Conservation (phyloP, 2,797 vertebrate genomes). For the Selene dorsalis region DNA sequence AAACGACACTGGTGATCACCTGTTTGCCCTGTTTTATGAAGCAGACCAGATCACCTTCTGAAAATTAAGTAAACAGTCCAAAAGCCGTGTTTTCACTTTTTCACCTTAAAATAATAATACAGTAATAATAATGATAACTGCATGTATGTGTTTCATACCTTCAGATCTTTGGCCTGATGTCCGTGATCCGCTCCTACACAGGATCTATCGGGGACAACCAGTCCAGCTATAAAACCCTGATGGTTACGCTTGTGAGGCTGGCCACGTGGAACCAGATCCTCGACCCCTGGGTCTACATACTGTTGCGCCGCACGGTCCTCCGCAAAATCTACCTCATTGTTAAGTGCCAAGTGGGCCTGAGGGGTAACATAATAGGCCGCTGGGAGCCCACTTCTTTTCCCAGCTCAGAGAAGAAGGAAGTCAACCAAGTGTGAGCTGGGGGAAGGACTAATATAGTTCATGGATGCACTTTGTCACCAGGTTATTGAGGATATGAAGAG, state of each 20-base stretch:
- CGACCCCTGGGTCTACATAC: slow-evolving; percentile 94
- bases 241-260: slow-evolving; percentile 87
- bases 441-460: slow-evolving; percentile 2
- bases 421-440: slow-evolving; percentile 78
- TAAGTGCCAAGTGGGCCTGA: slow-evolving; percentile 78
- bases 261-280: slow-evolving; percentile 94
- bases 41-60: not conserved
- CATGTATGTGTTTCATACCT: slow-evolving; percentile 28
- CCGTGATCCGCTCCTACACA: slow-evolving; percentile 79
- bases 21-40: not conserved
- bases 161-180: slow-evolving; percentile 88
- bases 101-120: not conserved
- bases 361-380: slow-evolving; percentile 75
- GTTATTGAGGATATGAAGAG: slow-evolving; percentile 18
- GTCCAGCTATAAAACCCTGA: slow-evolving; percentile 78
- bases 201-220: slow-evolving; percentile 65
- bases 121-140: not conserved
- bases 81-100: not conserved
- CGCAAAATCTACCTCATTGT: slow-evolving; percentile 87
- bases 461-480: slow-evolving; percentile 11
- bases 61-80: not conserved
- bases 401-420: slow-evolving; percentile 85
- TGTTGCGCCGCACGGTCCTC: slow-evolving; percentile 89
- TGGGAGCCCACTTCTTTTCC: slow-evolving; percentile 87
- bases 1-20: not conserved